phyloP scores from a whole-genome alignment of 53 echinoderm and acorn worm species.

The Stichopus horrens region DNA sequence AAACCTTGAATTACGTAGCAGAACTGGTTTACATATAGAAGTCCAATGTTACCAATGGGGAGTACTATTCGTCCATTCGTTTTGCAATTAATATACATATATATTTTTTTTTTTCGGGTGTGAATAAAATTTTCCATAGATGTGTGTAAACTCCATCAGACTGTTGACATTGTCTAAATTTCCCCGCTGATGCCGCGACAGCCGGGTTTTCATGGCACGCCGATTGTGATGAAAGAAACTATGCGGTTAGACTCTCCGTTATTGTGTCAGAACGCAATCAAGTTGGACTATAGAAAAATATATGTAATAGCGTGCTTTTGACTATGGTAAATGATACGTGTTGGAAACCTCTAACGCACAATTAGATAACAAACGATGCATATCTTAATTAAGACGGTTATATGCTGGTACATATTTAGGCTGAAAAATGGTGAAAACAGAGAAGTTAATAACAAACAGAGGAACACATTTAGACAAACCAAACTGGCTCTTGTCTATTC shows the following conservation, averaged over 20 bases:
- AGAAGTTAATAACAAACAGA: neutral
- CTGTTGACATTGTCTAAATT: too few relatives aligned
- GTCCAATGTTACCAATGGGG: too few relatives aligned
- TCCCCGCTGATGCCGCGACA: too few relatives aligned
- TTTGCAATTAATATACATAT: too few relatives aligned
- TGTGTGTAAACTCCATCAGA: too few relatives aligned
- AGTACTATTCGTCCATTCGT: too few relatives aligned
- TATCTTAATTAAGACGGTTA: constrained; percentile 24
- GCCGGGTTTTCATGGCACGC: neutral
- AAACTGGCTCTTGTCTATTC: neutral
- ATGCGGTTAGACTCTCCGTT: too few relatives aligned
- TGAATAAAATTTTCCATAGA: too few relatives aligned
- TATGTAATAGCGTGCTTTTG: neutral
- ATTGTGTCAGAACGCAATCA: too few relatives aligned
- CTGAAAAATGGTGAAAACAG: constrained; percentile 7
- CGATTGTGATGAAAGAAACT: neutral
- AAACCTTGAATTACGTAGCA: too few relatives aligned
- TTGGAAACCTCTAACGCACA: constrained; percentile 1
- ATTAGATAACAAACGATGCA: constrained; percentile 23
- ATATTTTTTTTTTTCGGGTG: too few relatives aligned
- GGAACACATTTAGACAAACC: neutral
- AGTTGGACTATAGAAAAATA: neutral
- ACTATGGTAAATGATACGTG: constrained; percentile 16
- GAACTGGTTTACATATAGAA: too few relatives aligned
- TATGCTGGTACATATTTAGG: constrained; percentile 12